Evolutionary conservation across 92 coral and sea anemone species (phyloP), one percentile per base, ranked within the genome.

Genomic region (Montipora capitata): DNA sequence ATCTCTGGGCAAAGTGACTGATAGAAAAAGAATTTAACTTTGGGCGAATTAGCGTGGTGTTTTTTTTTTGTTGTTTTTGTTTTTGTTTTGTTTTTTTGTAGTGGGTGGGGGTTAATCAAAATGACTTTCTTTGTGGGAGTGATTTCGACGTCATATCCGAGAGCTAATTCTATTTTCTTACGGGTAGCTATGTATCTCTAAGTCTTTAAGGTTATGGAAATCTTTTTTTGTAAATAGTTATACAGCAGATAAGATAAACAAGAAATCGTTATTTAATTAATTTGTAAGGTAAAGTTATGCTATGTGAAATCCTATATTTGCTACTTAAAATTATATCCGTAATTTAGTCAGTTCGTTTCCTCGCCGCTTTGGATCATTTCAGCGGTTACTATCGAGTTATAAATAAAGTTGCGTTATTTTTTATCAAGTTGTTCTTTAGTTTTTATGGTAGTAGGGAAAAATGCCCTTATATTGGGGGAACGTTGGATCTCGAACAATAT

Each of bases 361-460:
- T 15, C 8, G 51, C 14, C 74, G 51, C 1, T 41, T 6, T 40
- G 45, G 68, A 1, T 5, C 15, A 8, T 71, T 42, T 12, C 76
- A 42, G 42, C 43, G 56, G 17, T 41, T 40, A 43, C 5, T 67
- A 51, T 78, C 48, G 72, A 59, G 72, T 40, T 48, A 59, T 3
- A 57, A 78, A 79, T 68, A 62, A 77, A 52, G 81, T 38, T 77
- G 18, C 9, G 68, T 20, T 66, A 66, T 67, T 67, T 67, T 67
- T 13, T 67, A 39, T 35, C 15, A n/a, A 67, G 40, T 18, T 9
- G 27, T 17, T 20, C 8, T 63, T 63, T 9, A 15, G 6, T 63
- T 59, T 27, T 27, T 27, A 2, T 1, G 35, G 1, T 27, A 27
- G 35, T 27, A 27, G 35, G 35, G 35, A 27, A 27, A 20, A n/a